Conservation (phyloP, 2,888 invertebrate genomes). For the Acrobasis repandana region DNA sequence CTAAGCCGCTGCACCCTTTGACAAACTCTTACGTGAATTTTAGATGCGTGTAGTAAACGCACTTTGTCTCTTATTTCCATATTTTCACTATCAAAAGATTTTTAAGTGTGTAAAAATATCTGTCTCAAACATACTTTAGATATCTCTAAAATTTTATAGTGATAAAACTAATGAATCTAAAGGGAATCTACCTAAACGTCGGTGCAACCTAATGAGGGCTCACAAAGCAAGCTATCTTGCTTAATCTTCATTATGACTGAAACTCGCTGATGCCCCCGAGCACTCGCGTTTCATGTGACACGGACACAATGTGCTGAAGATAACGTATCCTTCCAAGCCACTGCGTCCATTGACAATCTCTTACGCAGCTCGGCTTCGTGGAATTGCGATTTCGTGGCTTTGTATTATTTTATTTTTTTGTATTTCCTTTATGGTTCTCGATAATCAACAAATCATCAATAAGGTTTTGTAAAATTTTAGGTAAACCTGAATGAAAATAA, state of each 20-base stretch:
- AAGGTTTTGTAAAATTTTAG: no score
- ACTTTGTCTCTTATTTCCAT: no score
- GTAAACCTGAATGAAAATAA: no score
- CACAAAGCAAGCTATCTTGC: constrained; percentile 41
- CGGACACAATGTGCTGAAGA: constrained; percentile 78
- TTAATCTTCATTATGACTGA: constrained; percentile 72
- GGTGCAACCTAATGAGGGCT: constrained; percentile 41
- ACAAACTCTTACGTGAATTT: constrained; percentile 77
- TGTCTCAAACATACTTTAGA: no score
- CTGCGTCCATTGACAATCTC: constrained; percentile 76
- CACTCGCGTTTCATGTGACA: constrained; percentile 73
- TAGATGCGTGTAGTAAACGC: no score
- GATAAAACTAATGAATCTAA: not conserved
- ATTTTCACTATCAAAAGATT: no score
- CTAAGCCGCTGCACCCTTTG: constrained; percentile 76
- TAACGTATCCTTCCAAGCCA: constrained; percentile 78
- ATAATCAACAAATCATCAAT: no score
- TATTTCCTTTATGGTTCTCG: no score
- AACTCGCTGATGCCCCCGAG: constrained; percentile 67
- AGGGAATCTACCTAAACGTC: constrained; percentile 30
- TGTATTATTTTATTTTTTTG: no score
- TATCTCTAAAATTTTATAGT: no score
- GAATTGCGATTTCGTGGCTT: constrained; percentile 55
- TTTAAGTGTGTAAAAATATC: no score
- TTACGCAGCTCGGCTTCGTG: constrained; percentile 67